These are phyloP conservation scores for Brachionus plicatilis DNA, from an alignment of 1,140 invertebrate genomes.

Conservation along the genomic window DNA sequence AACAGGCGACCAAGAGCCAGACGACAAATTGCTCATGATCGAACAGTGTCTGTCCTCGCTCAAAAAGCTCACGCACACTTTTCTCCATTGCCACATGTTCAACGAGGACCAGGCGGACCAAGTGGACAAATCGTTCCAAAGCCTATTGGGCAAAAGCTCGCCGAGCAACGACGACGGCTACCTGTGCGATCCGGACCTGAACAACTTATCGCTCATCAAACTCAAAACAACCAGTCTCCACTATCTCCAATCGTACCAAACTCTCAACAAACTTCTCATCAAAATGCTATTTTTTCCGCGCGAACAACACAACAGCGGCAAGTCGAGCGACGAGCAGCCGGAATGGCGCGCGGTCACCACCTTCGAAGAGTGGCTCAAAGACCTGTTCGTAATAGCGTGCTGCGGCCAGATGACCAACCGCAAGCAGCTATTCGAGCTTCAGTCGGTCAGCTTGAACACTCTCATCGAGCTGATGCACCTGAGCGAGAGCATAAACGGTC, in stretches of 20 bases:
- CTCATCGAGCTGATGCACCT: constrained; percentile 7
- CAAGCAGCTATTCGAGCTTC: constrained; percentile 17
- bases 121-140: neutral
- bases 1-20: neutral
- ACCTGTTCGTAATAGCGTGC: neutral
- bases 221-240: neutral
- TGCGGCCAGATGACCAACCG: neutral
- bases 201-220: neutral
- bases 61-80: constrained; percentile 12
- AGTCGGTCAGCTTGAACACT: constrained; percentile 18
- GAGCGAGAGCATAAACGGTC: neutral
- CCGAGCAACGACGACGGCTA: neutral
- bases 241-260: constrained; percentile 7
- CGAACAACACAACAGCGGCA: neutral
- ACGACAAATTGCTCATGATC: neutral
- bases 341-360: neutral
- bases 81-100: neutral
- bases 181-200: neutral
- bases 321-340: neutral
- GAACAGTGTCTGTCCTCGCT: neutral
- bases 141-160: neutral
- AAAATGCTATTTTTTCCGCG: constrained; percentile 24
- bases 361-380: constrained; percentile 36
- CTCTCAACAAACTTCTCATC: constrained; percentile 7
- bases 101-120: neutral